Percentiles rank a stretch among this genome's conserved stretches.
Evolutionary conservation across 2,888 invertebrate genomes (phyloP).

Genomic region (Rotaria socialis): DNA sequence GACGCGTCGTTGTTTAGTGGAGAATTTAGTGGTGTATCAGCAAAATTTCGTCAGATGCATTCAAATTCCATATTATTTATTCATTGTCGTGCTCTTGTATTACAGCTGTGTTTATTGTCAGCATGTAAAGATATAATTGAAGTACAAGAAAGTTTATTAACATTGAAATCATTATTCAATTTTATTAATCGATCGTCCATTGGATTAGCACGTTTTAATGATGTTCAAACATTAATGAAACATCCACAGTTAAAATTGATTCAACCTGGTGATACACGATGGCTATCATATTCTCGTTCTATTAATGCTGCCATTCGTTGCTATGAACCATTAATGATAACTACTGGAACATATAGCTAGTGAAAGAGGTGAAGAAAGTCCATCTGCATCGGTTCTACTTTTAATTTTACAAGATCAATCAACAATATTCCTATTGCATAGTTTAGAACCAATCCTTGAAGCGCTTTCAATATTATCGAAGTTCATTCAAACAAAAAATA

Average conservation of each 20-base stretch:
- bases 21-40: not conserved
- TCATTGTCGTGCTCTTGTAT: not conserved
- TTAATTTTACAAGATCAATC: not conserved
- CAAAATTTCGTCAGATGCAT: not conserved
- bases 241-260: not conserved
- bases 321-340: not conserved
- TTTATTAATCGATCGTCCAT: not conserved
- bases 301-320: not conserved
- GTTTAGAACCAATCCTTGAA: not conserved
- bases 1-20: not conserved
- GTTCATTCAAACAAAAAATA: not conserved
- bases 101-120: not conserved
- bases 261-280: not conserved
- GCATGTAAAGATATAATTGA: not conserved
- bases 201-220: not conserved
- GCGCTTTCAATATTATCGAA: not conserved
- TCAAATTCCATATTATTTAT: not conserved
- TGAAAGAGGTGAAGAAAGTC: not conserved
- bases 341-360: conserved; percentile 5
- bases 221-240: not conserved
- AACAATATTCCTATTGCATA: not conserved
- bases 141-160: not conserved
- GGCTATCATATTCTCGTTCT: not conserved
- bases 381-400: not conserved
- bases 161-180: not conserved